These are phyloP conservation scores for Pseudocheirus occidentalis DNA, from an alignment of 2,797 vertebrate genomes.

Conservation along the genomic window DNA sequence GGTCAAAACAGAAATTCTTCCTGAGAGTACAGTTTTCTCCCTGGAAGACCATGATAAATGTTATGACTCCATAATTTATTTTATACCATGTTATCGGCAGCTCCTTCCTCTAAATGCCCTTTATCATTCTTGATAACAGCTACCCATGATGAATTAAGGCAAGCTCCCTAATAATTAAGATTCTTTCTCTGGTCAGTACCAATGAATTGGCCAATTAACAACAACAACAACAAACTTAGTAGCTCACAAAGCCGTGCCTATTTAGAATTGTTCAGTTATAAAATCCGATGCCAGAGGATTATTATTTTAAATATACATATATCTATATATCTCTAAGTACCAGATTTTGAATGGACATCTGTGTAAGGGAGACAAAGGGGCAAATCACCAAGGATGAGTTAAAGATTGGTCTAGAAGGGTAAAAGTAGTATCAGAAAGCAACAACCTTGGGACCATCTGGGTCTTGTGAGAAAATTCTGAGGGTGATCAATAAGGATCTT, in stretches of 20 bases:
- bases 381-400: neutral
- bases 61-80: constrained; percentile 74
- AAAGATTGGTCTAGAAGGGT: neutral
- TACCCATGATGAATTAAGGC: constrained; percentile 78
- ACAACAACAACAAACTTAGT: neutral
- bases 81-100: constrained; percentile 63
- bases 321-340: neutral
- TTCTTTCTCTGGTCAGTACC: constrained; percentile 55
- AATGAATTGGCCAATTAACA: neutral
- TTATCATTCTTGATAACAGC: constrained; percentile 69
- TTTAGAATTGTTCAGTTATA: constrained; percentile 64
- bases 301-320: constrained; percentile 39
- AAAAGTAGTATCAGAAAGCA: neutral
- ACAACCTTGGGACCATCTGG: neutral
- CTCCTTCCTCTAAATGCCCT: constrained; percentile 70
- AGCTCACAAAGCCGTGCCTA: constrained; percentile 45
- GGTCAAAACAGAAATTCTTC: constrained; percentile 50
- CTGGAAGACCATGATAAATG: constrained; percentile 74
- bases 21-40: constrained; percentile 71
- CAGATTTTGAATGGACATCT: neutral
- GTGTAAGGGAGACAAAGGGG: neutral
- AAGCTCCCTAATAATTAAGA: constrained; percentile 79
- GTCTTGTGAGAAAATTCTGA: neutral
- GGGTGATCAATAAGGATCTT: neutral
- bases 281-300: constrained; percentile 19